Conservation (phyloP, 2,113 vertebrate species). For the Morone saxatilis region DNA sequence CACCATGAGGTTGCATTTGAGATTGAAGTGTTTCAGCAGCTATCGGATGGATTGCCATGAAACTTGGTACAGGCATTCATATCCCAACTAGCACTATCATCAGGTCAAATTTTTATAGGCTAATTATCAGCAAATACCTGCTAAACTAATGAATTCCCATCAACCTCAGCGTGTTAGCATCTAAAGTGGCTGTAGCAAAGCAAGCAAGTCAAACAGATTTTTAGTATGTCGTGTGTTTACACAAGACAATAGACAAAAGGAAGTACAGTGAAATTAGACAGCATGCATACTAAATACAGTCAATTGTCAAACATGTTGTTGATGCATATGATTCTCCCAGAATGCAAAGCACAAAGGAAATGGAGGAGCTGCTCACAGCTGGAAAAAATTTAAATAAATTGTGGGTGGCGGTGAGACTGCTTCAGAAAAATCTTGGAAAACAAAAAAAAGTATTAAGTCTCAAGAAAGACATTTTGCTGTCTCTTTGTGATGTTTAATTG, state of each 20-base stretch:
- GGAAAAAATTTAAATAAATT: constrained; percentile 35
- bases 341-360: constrained; percentile 38
- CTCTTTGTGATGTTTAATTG: constrained; percentile 13
- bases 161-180: not conserved
- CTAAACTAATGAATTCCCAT: not conserved
- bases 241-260: not conserved
- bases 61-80: not conserved
- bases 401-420: constrained; percentile 31
- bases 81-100: not conserved
- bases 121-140: not conserved
- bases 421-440: constrained; percentile 22
- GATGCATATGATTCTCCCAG: constrained; percentile 23
- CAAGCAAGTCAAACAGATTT: not conserved
- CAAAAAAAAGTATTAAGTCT: constrained; percentile 31
- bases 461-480: constrained; percentile 29
- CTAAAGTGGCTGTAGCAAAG: not conserved
- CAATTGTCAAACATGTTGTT: not conserved
- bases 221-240: constrained; percentile 1
- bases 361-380: constrained; percentile 45
- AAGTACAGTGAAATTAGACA: not conserved
- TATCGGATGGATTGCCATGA: not conserved
- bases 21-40: not conserved
- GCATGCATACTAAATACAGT: not conserved
- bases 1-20: not conserved
- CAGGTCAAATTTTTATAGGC: not conserved